Percentiles rank a stretch among this genome's conserved stretches.
These are phyloP conservation scores for Aleiodes alternator DNA, from an alignment of 2,888 invertebrate genomes.

Conservation along the genomic window DNA sequence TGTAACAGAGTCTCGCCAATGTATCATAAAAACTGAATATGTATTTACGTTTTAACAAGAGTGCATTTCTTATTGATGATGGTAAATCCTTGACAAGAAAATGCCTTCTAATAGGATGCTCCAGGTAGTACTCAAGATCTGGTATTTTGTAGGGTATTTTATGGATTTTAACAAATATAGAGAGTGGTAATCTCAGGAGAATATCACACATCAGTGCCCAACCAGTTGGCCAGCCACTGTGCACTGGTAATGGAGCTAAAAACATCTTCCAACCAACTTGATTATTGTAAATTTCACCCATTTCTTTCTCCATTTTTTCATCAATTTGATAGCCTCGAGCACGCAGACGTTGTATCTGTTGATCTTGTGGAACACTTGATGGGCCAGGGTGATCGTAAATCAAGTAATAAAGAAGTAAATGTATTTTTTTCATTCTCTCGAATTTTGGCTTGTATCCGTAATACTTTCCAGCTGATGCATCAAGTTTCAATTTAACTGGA, in stretches of 20 bases:
- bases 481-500: not conserved
- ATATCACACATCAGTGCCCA: slow-evolving; percentile 85
- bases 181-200: slow-evolving; percentile 83
- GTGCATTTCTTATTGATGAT: slow-evolving; percentile 75
- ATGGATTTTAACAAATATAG: slow-evolving; percentile 82
- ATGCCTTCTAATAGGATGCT: slow-evolving; percentile 82
- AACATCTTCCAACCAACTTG: slow-evolving; percentile 84
- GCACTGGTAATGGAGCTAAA: slow-evolving; percentile 81
- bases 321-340: slow-evolving; percentile 66
- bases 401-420: slow-evolving; percentile 84
- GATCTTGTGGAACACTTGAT: slow-evolving; percentile 57
- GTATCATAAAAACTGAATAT: slow-evolving; percentile 79
- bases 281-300: slow-evolving; percentile 76
- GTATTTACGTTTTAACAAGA: slow-evolving; percentile 79
- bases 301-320: slow-evolving; percentile 74
- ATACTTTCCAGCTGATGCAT: slow-evolving; percentile 68
- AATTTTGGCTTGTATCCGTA: slow-evolving; percentile 82
- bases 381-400: slow-evolving; percentile 78
- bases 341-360: slow-evolving; percentile 63
- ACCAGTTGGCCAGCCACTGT: slow-evolving; percentile 79
- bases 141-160: slow-evolving; percentile 79
- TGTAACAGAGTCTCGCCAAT: slow-evolving; percentile 79
- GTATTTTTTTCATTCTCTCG: slow-evolving; percentile 81
- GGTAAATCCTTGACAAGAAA: slow-evolving; percentile 81
- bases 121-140: slow-evolving; percentile 78